These are phyloP conservation scores for Epinotia demarniana DNA, from an alignment of 2,888 invertebrate species.

Conservation along the genomic window DNA sequence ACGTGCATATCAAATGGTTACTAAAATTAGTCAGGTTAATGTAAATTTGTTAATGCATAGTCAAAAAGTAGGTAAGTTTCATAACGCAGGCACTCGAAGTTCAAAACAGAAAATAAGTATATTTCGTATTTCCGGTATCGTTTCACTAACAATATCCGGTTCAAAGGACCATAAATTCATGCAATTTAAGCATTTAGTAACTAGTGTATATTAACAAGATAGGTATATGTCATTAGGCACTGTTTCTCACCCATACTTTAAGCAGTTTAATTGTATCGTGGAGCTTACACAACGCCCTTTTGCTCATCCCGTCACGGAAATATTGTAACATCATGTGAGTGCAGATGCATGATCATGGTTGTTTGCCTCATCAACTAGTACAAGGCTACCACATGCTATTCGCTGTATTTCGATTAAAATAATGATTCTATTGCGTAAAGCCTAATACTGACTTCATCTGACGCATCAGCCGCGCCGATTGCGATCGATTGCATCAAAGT, in stretches of 20 bases:
- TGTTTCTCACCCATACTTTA: too few species aligned
- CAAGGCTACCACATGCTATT: conserved; percentile 58
- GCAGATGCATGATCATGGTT: conserved; percentile 13
- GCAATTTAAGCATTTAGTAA: neutral
- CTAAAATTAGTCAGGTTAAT: conserved; percentile 16
- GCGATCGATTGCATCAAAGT: conserved; percentile 36
- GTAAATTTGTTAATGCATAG: neutral
- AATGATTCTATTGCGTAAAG: conserved; percentile 35
- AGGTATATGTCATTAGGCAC: neutral
- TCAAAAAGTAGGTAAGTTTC: conserved; percentile 10
- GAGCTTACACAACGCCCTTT: neutral
- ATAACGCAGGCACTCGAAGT: neutral
- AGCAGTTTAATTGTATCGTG: neutral
- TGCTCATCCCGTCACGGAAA: conserved; percentile 30
- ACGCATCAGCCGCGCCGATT: conserved; percentile 9
- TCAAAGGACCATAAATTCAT: neutral
- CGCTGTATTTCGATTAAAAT: conserved; percentile 37
- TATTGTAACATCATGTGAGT: conserved; percentile 11
- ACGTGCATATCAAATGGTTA: conserved; percentile 17
- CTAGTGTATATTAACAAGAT: neutral
- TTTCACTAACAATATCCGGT: neutral
- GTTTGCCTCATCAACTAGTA: conserved; percentile 44
- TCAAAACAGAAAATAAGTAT: neutral
- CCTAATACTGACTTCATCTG: conserved; percentile 21
- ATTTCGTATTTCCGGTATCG: neutral